phyloP scores from a whole-genome alignment of 2,888 invertebrate species.

The Glaucopsyche alexis region DNA sequence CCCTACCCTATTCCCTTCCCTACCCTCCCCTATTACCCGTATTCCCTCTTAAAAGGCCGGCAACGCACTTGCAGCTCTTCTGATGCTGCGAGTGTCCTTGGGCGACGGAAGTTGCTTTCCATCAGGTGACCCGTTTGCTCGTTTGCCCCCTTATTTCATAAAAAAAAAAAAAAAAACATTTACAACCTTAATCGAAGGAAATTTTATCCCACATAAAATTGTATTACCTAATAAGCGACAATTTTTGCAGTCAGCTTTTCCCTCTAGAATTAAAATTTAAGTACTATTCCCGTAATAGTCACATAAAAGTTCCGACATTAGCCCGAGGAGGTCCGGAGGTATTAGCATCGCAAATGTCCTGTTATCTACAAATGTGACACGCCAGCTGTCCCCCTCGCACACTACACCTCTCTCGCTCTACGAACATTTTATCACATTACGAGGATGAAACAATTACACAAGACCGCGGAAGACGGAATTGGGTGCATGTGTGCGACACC shows the following conservation, averaged over 20 bases:
- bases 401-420: background rate
- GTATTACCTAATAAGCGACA: background rate
- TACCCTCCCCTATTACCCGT: too few species aligned
- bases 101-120: too few species aligned
- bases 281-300: background rate
- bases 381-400: background rate
- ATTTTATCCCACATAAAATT: background rate
- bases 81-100: too few species aligned
- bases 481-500: background rate
- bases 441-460: background rate
- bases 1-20: too few species aligned
- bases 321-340: background rate
- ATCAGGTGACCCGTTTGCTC: too few species aligned
- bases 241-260: background rate
- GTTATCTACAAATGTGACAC: slow-evolving; percentile 5
- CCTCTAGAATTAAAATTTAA: background rate
- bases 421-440: background rate
- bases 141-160: too few species aligned
- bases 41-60: too few species aligned
- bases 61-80: too few species aligned
- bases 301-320: slow-evolving; percentile 17
- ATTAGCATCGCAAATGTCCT: slow-evolving; percentile 8
- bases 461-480: background rate
- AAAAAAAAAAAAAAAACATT: too few species aligned
- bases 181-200: too few species aligned